phyloP scores from a whole-genome alignment of 2,113 vertebrate genomes.

The Perca fluviatilis region DNA sequence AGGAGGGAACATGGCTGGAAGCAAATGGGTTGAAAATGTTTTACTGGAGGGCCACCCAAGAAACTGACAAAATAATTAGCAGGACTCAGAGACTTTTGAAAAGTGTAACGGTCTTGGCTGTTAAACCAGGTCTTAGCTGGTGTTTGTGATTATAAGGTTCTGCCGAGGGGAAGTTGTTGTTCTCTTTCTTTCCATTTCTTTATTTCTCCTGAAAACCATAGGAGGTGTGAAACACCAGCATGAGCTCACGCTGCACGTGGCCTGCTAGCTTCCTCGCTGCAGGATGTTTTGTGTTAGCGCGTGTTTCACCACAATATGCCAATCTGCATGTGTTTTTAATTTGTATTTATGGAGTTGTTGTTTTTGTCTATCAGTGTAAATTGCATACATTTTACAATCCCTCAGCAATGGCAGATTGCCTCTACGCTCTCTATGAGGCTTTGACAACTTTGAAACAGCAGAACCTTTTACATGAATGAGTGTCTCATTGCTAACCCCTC shows the following conservation, averaged over 20 bases:
- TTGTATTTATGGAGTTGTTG: slow-evolving; percentile 32
- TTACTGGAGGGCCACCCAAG: slow-evolving; percentile 57
- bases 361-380: slow-evolving; percentile 15
- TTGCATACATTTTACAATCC: slow-evolving; percentile 17
- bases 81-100: slow-evolving; percentile 52
- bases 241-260: slow-evolving; percentile 51
- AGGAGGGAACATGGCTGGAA: slow-evolving; percentile 18
- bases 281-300: slow-evolving; percentile 12
- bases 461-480: slow-evolving; percentile 1
- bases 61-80: slow-evolving; percentile 54
- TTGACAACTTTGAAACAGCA: not conserved
- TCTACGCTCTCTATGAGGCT: not conserved
- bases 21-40: slow-evolving; percentile 43
- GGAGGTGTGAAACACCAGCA: slow-evolving; percentile 57
- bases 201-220: slow-evolving; percentile 41
- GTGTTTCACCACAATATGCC: slow-evolving; percentile 17
- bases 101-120: slow-evolving; percentile 8
- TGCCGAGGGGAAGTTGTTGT: slow-evolving; percentile 21
- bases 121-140: slow-evolving; percentile 20
- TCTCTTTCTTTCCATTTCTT: slow-evolving; percentile 30
- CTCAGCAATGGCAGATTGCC: not conserved
- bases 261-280: slow-evolving; percentile 45
- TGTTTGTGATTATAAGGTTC: slow-evolving; percentile 37
- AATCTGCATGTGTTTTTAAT: slow-evolving; percentile 32
- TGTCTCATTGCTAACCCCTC: not conserved